Evolutionary conservation across 2,113 vertebrate genomes (phyloP).

Genomic region (Siphamia tubifer): DNA sequence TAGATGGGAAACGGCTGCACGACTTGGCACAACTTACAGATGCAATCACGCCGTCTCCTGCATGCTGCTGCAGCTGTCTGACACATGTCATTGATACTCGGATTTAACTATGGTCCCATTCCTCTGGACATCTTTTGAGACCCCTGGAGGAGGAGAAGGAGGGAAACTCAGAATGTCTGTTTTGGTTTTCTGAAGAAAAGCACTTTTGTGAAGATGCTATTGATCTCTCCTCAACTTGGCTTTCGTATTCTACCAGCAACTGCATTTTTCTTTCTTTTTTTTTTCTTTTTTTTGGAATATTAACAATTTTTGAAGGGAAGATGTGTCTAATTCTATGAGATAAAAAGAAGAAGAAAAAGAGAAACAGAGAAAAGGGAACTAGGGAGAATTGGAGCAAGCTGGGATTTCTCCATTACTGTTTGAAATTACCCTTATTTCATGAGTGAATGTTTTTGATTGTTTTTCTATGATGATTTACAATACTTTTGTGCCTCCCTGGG

Average conservation of each 20-base stretch:
- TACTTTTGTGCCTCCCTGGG: conserved; percentile 39
- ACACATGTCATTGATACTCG: conserved; percentile 53
- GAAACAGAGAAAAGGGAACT: conserved; percentile 52
- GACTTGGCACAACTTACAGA: conserved; percentile 69
- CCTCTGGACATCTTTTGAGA: conserved; percentile 72
- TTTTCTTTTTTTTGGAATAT: conserved; percentile 61
- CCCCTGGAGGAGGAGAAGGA: conserved; percentile 56
- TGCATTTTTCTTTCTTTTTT: conserved; percentile 10
- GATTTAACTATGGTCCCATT: conserved; percentile 69
- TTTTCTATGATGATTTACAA: conserved; percentile 59
- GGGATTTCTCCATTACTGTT: conserved; percentile 63
- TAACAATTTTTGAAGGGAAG: conserved; percentile 16
- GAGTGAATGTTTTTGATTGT: conserved; percentile 53
- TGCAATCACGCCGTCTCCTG: conserved; percentile 41
- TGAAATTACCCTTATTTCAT: conserved; percentile 64
- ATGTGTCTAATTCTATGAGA: conserved; percentile 61
- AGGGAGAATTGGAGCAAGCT: conserved; percentile 59
- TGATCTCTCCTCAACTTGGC: conserved; percentile 28
- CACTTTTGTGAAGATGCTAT: conserved; percentile 49
- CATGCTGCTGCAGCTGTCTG: conserved; percentile 49
- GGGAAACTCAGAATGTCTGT: conserved; percentile 59
- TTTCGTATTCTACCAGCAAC: conserved; percentile 24
- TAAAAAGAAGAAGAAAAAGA: conserved; percentile 38
- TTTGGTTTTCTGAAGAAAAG: conserved; percentile 57
- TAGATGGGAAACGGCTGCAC: conserved; percentile 54